Conservation (phyloP, 2,113 vertebrate genomes). For the Cyprinus carpio region DNA sequence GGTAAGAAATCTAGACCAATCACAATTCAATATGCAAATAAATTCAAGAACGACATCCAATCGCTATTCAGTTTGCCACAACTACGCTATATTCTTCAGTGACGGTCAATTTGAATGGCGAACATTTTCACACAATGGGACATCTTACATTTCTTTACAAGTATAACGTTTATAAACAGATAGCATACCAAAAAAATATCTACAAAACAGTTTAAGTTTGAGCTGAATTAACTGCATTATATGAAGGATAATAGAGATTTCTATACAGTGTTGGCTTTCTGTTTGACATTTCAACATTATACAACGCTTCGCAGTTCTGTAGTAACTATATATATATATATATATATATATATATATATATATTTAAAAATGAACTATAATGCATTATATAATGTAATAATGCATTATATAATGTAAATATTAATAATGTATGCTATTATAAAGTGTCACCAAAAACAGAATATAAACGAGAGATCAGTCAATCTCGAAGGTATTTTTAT, state of each 20-base stretch:
- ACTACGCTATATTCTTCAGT: background rate
- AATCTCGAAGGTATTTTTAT: background rate
- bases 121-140: background rate
- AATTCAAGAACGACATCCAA: background rate
- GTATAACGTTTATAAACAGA: background rate
- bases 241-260: background rate
- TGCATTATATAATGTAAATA: background rate
- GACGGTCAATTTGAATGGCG: background rate
- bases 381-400: too few species aligned
- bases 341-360: too few species aligned
- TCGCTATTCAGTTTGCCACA: background rate
- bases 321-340: background rate
- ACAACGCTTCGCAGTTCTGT: background rate
- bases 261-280: background rate
- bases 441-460: background rate
- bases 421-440: background rate
- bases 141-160: background rate
- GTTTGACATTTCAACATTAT: slow-evolving; percentile 7
- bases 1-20: background rate
- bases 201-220: background rate
- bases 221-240: background rate
- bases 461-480: background rate
- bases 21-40: slow-evolving; percentile 6
- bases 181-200: background rate
- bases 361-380: too few species aligned